Percentiles rank a stretch among this genome's conserved stretches.
phyloP scores from a whole-genome alignment of 2,113 vertebrate species.

The Poecile atricapillus region DNA sequence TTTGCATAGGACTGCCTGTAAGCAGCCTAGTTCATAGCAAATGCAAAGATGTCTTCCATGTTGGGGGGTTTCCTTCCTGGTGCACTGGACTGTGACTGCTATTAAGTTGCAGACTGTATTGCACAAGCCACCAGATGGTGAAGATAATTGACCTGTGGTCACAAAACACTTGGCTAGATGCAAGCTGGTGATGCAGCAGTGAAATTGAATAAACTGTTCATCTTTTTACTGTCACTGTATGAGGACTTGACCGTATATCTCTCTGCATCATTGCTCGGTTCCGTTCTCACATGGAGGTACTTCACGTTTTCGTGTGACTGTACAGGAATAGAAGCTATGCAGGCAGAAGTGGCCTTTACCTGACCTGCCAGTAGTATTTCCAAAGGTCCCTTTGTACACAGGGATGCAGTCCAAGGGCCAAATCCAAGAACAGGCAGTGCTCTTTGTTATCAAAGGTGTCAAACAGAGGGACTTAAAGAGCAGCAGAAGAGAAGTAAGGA shows the following conservation, averaged over 20 bases:
- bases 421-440: background rate
- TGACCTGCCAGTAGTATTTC: background rate
- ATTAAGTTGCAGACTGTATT: background rate
- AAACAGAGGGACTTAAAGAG: background rate
- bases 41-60: background rate
- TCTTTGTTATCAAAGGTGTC: background rate
- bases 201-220: background rate
- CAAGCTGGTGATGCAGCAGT: background rate
- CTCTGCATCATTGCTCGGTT: background rate
- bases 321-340: background rate
- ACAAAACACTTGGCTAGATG: background rate
- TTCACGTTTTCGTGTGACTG: background rate
- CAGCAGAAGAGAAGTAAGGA: background rate
- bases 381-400: background rate
- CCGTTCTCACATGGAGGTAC: background rate
- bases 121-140: background rate
- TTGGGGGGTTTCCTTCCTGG: background rate
- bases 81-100: background rate
- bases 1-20: background rate
- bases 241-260: background rate
- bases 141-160: background rate
- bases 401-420: background rate
- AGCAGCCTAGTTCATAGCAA: background rate
- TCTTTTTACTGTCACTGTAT: background rate
- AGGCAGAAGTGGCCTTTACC: background rate